Base-by-base conservation (phyloP, 2,888 invertebrate genomes). In the Orthosia gothica region DNA sequence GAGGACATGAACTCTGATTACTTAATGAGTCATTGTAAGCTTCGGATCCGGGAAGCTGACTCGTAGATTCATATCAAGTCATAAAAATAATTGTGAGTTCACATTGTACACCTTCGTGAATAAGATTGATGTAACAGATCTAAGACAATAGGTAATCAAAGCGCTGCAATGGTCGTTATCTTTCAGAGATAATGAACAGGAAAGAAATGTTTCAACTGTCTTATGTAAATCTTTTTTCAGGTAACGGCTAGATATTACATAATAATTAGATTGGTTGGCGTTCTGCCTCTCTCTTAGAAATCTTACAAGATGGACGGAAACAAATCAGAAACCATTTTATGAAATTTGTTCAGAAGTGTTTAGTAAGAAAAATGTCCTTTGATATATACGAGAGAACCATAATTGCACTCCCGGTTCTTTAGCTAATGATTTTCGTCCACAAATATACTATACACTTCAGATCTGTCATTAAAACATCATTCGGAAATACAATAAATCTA, bases 101-200 rank as follows among this genome's bases (percentile, higher is more conserved):
- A 55, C 13, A 3, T 32, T 47, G 5, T 45, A 23, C 23, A 47
- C 1, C 2, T 45, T 18, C 11, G 15, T 45, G 40, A 52, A 55
- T 20, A 32, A 20, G 26, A 77, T 70, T 62, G 11, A 15, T 55
- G n/a, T 15, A 16, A 40, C 20, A 23, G 26, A 61, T 54, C n/a
- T 32, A 26, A 52, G 62, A 72, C 69, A 72, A 76, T 72, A 62
- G 77, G 23, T 49, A 1, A 54, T 76, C 49, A 20, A 54, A 61
- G 18, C 49, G 50, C 2, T 59, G 11, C 45, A 16, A 16, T 12
- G 7, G 7, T 5, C 18, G 32, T 61, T 50, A 61, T 61, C 52
- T 16, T 66, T 55, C 47, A 11, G 5, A 67, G 16, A 76, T 47
- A 70, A 81, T 66, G 18, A 55, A 59, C 50, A 70, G 50, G 69